A percentile compares a stretch with the other conserved stretches of the same genome.
Conservation (phyloP, 2,888 invertebrate genomes). For the Neocrepidodera transversa region DNA sequence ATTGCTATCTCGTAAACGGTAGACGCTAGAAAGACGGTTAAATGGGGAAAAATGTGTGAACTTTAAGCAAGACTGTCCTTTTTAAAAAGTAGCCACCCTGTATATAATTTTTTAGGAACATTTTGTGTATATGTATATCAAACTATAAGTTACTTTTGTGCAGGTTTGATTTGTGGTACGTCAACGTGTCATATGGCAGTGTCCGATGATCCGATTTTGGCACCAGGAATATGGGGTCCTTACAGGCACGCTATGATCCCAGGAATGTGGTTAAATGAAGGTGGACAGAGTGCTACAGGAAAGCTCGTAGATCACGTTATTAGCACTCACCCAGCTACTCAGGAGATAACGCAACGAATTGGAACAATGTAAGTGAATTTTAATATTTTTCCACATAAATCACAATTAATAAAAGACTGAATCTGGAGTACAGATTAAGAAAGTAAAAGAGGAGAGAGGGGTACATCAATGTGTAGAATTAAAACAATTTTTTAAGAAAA, state of each 20-base stretch:
- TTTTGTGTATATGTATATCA: not conserved
- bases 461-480: too few species aligned
- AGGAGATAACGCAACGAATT: slow-evolving; percentile 59
- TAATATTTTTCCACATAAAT: too few species aligned
- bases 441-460: too few species aligned
- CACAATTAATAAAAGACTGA: too few species aligned
- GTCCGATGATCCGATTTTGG: slow-evolving; percentile 70
- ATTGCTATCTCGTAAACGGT: too few species aligned
- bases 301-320: slow-evolving; percentile 87
- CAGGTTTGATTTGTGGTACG: slow-evolving; percentile 88
- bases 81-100: too few species aligned
- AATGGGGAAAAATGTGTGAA: too few species aligned
- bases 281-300: slow-evolving; percentile 93
- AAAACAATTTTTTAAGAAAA: too few species aligned
- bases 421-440: too few species aligned
- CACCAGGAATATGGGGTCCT: slow-evolving; percentile 94
- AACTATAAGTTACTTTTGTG: not conserved
- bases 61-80: too few species aligned
- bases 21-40: too few species aligned
- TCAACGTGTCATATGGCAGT: slow-evolving; percentile 96
- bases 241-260: slow-evolving; percentile 91
- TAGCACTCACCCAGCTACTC: slow-evolving; percentile 77
- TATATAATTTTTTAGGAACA: slow-evolving; percentile 3
- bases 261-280: slow-evolving; percentile 87
- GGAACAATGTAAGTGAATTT: slow-evolving; percentile 50